phyloP scores from a whole-genome alignment of 2,113 vertebrate species.

The Eleginops maclovinus region DNA sequence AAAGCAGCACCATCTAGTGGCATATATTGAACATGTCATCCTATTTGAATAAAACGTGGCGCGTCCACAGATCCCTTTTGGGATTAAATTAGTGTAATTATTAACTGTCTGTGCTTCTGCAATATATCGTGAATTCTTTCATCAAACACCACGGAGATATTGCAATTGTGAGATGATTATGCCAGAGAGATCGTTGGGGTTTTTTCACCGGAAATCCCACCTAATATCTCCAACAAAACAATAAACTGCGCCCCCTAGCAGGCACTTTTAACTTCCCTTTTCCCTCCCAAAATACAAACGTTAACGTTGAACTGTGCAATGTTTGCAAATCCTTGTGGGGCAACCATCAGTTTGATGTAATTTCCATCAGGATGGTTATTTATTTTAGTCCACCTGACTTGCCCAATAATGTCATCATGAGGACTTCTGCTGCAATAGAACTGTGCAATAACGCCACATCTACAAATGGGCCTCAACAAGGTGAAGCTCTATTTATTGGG shows the following conservation, averaged over 20 bases:
- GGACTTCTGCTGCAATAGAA: neutral
- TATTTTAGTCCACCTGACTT: neutral
- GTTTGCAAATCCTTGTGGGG: neutral
- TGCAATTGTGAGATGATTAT: neutral
- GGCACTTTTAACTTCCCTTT: fast-evolving
- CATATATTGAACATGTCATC: neutral
- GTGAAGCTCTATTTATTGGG: neutral
- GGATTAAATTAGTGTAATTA: too few species aligned
- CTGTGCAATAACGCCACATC: too few species aligned
- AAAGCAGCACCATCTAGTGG: constrained; percentile 65
- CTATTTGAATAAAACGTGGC: neutral
- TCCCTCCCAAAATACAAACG: too few species aligned
- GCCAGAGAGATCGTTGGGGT: neutral
- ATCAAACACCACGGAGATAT: neutral
- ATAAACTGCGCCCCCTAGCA: neutral
- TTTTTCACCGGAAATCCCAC: constrained; percentile 3
- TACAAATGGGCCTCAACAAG: neutral
- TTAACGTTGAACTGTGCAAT: neutral
- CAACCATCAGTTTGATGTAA: neutral
- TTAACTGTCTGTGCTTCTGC: neutral
- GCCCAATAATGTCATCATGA: neutral
- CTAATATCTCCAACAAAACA: neutral
- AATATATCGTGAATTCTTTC: neutral
- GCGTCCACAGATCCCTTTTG: neutral
- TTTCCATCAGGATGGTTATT: neutral